Conservation (phyloP, 64 coral and sea anemone genomes). For the Montipora capricornis region DNA sequence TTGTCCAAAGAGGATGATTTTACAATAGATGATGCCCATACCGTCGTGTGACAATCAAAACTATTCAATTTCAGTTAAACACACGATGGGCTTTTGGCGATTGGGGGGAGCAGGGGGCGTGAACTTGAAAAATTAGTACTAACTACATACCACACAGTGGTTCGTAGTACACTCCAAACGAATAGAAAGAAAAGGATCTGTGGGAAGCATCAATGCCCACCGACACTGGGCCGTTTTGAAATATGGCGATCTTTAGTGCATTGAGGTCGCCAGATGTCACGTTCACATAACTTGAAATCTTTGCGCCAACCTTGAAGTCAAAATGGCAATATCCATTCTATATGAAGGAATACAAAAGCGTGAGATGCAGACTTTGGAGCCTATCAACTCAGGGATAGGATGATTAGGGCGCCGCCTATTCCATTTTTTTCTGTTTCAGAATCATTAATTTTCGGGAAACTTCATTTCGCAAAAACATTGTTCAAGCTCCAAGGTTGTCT, state of each 20-base stretch:
- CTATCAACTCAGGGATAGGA: neutral
- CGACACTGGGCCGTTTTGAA: slow-evolving; percentile 81
- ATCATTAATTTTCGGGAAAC: too few relatives aligned
- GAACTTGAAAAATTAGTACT: neutral
- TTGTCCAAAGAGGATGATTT: too few relatives aligned
- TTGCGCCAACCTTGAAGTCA: slow-evolving; percentile 73
- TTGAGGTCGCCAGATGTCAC: slow-evolving; percentile 84
- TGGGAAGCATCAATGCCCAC: slow-evolving; percentile 99
- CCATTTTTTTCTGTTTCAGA: too few relatives aligned
- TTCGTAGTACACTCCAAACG: slow-evolving; percentile 99
- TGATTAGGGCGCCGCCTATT: too few relatives aligned
- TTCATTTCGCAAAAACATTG: too few relatives aligned
- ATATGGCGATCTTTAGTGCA: slow-evolving; percentile 91
- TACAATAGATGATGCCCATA: too few relatives aligned
- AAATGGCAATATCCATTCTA: slow-evolving; percentile 88
- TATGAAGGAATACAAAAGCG: neutral
- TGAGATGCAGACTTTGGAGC: neutral
- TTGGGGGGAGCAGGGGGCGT: neutral
- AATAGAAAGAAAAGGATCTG: slow-evolving; percentile 94
- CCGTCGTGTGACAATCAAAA: too few relatives aligned
- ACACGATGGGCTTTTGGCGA: too few relatives aligned
- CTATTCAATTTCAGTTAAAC: too few relatives aligned
- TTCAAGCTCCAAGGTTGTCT: too few relatives aligned
- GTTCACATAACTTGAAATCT: slow-evolving; percentile 84
- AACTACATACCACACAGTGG: slow-evolving; percentile 89